Evolutionary conservation across 2,113 vertebrate species (phyloP).

Genomic region (Dasyprocta punctata): DNA sequence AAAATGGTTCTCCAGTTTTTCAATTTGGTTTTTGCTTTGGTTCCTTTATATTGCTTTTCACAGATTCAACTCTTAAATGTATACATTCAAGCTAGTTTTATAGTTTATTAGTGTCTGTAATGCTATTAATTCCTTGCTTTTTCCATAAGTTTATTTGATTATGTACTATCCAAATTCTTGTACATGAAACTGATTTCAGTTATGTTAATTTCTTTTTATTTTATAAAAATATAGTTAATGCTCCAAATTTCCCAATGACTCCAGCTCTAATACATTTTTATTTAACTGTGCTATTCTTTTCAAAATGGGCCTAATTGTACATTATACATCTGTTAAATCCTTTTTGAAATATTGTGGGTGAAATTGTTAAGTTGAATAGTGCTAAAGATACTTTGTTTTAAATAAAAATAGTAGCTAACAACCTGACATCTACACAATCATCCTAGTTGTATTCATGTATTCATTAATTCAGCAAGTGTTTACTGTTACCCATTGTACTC

Average conservation of each 20-base stretch:
- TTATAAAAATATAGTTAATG: not conserved
- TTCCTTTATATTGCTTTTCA: not conserved
- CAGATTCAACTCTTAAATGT: not conserved
- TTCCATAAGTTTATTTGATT: not conserved
- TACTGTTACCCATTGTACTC: not conserved
- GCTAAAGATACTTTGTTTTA: constrained; percentile 28
- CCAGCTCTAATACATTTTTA: not conserved
- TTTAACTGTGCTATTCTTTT: not conserved
- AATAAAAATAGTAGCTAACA: not conserved
- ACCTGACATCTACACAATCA: not conserved
- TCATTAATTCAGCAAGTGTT: not conserved
- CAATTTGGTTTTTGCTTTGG: not conserved
- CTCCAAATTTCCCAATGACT: constrained; percentile 20
- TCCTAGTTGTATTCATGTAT: not conserved
- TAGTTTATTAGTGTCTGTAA: not conserved
- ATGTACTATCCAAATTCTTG: not conserved
- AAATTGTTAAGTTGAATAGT: not conserved
- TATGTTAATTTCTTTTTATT: not conserved
- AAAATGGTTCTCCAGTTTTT: not conserved
- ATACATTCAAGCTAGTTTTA: not conserved
- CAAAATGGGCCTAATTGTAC: not conserved
- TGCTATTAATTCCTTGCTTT: not conserved
- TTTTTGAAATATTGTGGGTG: not conserved
- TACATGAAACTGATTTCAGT: not conserved
- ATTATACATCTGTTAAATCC: not conserved